Conservation (phyloP, 2,888 invertebrate genomes). For the Aspidiotus destructor region DNA sequence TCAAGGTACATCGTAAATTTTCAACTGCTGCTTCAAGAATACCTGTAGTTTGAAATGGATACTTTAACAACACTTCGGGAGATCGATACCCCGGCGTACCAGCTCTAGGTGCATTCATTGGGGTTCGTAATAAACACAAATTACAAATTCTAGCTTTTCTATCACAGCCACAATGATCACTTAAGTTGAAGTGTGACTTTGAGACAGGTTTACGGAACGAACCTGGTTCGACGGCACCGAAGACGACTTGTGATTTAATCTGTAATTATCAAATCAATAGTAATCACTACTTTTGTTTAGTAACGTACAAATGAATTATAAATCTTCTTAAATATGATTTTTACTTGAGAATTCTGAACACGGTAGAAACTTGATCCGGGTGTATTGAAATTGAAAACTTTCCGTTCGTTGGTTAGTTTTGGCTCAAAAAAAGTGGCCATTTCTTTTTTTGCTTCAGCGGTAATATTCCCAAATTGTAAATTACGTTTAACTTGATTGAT, state of each 20-base stretch:
- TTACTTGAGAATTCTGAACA: slow-evolving; percentile 38
- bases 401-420: neutral
- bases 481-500: slow-evolving; percentile 26
- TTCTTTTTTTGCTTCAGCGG: slow-evolving; percentile 46
- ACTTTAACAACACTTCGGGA: slow-evolving; percentile 73
- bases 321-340: neutral
- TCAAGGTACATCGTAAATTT: neutral
- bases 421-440: slow-evolving; percentile 3
- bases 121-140: slow-evolving; percentile 53
- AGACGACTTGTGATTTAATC: slow-evolving; percentile 22
- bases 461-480: slow-evolving; percentile 43
- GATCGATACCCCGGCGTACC: slow-evolving; percentile 85
- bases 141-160: slow-evolving; percentile 59
- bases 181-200: neutral
- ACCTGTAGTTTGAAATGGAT: slow-evolving; percentile 66
- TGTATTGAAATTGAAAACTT: neutral
- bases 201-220: slow-evolving; percentile 21
- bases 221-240: slow-evolving; percentile 1
- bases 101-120: slow-evolving; percentile 65
- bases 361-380: slow-evolving; percentile 24
- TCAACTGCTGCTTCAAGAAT: neutral
- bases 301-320: too few relatives aligned
- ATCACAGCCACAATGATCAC: slow-evolving; percentile 52
- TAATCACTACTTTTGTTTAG: neutral
- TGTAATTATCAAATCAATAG: neutral